Evolutionary conservation across 1,140 invertebrate genomes (phyloP).

Genomic region (Tetranychus cinnabarinus): DNA sequence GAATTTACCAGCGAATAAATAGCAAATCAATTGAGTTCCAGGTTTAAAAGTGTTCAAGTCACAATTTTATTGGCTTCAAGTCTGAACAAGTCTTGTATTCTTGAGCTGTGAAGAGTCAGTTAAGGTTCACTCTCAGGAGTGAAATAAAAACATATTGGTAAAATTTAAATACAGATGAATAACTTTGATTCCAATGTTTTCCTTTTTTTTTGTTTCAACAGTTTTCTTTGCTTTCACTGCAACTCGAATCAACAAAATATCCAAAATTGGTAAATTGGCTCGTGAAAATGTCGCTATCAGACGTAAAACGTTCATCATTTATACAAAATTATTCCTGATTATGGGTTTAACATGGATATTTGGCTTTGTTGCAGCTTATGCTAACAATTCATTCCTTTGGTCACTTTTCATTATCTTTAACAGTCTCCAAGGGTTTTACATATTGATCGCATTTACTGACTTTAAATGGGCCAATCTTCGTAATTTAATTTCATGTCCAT

Average conservation of each 20-base stretch:
- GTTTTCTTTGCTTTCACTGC: slow-evolving; percentile 28
- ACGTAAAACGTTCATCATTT: slow-evolving; percentile 18
- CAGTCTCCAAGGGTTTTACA: slow-evolving; percentile 24
- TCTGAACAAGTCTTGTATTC: too few relatives aligned
- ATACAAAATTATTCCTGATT: slow-evolving; percentile 25
- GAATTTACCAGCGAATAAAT: too few relatives aligned
- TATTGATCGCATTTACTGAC: slow-evolving; percentile 25
- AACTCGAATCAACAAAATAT: slow-evolving; percentile 8
- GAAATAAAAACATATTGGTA: too few relatives aligned
- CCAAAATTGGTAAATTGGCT: slow-evolving; percentile 1
- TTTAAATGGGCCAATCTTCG: not conserved
- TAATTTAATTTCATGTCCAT: too few relatives aligned
- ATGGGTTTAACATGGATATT: slow-evolving; percentile 28
- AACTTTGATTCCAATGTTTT: too few relatives aligned
- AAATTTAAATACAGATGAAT: too few relatives aligned
- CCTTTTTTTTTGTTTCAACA: slow-evolving; percentile 3
- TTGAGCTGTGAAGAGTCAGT: too few relatives aligned
- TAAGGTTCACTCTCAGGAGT: too few relatives aligned
- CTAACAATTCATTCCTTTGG: slow-evolving; percentile 12
- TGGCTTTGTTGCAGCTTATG: slow-evolving; percentile 20
- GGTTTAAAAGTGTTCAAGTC: too few relatives aligned
- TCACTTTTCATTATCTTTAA: slow-evolving; percentile 22
- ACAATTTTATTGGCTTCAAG: too few relatives aligned
- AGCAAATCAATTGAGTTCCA: too few relatives aligned
- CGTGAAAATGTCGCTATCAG: not conserved